Base-by-base conservation (phyloP, 2,797 vertebrate genomes). In the Characodon lateralis region DNA sequence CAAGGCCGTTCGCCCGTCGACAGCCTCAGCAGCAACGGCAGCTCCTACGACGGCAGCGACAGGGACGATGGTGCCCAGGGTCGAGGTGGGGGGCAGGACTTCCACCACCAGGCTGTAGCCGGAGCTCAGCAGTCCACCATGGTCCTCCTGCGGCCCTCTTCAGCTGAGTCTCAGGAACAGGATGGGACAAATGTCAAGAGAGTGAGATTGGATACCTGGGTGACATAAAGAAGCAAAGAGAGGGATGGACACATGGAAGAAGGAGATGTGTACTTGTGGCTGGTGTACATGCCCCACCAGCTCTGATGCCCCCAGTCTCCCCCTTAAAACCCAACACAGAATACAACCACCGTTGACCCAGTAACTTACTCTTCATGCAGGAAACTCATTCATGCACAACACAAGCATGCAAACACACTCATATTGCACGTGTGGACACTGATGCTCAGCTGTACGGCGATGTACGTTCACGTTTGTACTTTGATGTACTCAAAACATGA, bases 21-120 rank as follows among this genome's bases (percentile, higher is more conserved):
- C 90, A 96, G 97, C 94, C 97, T 99, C 92, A 98, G 98, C 96
- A 98, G 97, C 85, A 97, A 97, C 46, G 96, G 96, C 93, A 97
- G 96, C 95, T 96, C 98, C 59, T 98, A 97, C 18, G 98, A 99
- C 12, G 96, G 97, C 69, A 96, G 95, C 22, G 98, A 99, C 91
- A 95, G 97, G 78, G 98, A 99, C 5, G 98, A 99, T 3, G 90
- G 92, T 12, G 53, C 80, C 85, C 96, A 96, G 92, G 96, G 96
- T 77, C 95, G 96, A 87, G 95, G 95, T 78, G 91, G 94, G 50
- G 95, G 95, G 43, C 92, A 90, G 2, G 97, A 97, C 87, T 98
- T 97, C 86, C 90, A 91, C 83, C 92, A 91, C 82, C 94, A 94
- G 82, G 81, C 16, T 0, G 79, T 80, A 3, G 82, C 90, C 83